Percentiles rank a stretch among this genome's conserved stretches.
Conservation (phyloP, 2,113 vertebrate genomes). For the Anser brachyrhynchus region DNA sequence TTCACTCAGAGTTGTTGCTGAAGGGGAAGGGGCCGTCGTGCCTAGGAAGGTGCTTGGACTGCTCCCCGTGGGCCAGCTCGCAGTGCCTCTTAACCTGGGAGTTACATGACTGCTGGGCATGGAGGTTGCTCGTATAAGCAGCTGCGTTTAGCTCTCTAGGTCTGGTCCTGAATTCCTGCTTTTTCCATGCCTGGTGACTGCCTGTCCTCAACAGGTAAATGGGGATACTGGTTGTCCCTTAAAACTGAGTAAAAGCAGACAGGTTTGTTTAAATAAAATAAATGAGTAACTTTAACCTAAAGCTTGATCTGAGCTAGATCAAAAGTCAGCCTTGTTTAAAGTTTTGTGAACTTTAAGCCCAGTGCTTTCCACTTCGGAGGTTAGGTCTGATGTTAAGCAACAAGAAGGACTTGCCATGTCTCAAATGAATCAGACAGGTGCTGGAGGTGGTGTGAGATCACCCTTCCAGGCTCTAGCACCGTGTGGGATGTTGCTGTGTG, state of each 20-base stretch:
- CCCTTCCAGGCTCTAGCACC: accelerated
- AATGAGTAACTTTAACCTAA: neutral
- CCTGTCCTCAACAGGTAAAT: neutral
- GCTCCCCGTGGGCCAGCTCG: neutral
- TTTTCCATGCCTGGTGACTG: neutral
- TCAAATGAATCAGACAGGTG: too few relatives aligned
- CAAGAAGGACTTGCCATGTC: neutral
- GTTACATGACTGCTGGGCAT: neutral
- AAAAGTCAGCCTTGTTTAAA: neutral
- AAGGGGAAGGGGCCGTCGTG: neutral
- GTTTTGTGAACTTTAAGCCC: neutral
- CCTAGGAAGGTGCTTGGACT: neutral
- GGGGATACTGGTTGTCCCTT: neutral
- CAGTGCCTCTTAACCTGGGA: neutral
- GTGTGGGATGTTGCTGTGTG: accelerated
- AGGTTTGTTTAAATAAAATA: neutral
- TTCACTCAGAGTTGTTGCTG: neutral
- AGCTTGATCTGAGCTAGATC: neutral
- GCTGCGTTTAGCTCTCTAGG: neutral
- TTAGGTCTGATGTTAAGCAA: neutral
- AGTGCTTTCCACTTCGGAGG: neutral
- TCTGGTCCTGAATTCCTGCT: neutral
- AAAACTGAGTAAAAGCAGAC: neutral
- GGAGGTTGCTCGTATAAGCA: neutral
- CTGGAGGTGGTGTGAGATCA: neutral